Conservation (phyloP, 2,113 vertebrate species). For the Catharus minimus region DNA sequence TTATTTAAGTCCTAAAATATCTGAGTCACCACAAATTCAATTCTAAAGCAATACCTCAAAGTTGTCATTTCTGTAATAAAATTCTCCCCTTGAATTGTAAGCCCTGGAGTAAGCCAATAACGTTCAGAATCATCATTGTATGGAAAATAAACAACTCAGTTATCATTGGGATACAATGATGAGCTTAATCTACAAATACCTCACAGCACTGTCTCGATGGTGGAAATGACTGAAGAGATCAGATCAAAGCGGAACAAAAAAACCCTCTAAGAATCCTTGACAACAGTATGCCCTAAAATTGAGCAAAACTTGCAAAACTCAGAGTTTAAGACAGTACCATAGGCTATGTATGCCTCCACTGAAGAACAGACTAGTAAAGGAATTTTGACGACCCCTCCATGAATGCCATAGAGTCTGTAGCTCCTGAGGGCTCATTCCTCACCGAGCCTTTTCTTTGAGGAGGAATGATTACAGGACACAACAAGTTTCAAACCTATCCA, state of each 20-base stretch:
- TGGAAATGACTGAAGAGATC: neutral
- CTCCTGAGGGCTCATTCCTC: conserved; percentile 37
- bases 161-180: neutral
- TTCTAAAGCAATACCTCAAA: neutral
- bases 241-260: neutral
- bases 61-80: neutral
- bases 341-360: neutral
- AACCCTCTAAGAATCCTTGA: neutral
- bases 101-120: neutral
- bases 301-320: neutral
- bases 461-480: conserved; percentile 10
- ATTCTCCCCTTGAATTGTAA: neutral
- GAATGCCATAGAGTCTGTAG: neutral
- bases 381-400: neutral
- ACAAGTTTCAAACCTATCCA: conserved; percentile 1
- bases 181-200: neutral
- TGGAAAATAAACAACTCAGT: neutral
- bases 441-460: neutral
- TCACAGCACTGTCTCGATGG: neutral
- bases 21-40: neutral
- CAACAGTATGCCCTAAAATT: neutral
- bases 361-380: neutral
- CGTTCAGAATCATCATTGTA: neutral
- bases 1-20: neutral
- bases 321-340: neutral